Base-by-base conservation (phyloP, 1,140 invertebrate species). In the Achroia grisella region DNA sequence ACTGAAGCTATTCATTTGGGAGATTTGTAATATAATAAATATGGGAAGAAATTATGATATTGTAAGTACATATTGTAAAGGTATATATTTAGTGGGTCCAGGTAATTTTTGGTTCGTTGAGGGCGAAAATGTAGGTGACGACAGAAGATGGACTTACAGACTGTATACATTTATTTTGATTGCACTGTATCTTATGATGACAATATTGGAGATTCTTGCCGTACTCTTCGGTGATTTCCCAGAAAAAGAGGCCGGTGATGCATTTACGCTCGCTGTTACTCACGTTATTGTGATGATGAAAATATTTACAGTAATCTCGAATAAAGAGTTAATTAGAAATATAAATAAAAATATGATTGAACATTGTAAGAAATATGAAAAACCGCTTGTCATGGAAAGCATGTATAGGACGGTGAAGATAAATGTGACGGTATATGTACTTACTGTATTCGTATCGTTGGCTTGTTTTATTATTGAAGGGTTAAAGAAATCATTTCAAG, bases 81-180 rank as follows among this genome's bases (percentile, higher is more conserved):
- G 52, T 41, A 73, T 80, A 43, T 83, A 62, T 53, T 53, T 64
- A 17, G 49, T 77, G 8, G 75, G 79, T 15, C 54, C 64, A 10
- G 77, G 77, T 1, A 75, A 81, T 55, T 79, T 76, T 48, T 83
- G 79, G 79, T 80, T 62, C 31, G 63, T 77, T 52, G 54, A 70
- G n/a, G 48, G 40, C 4, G 59, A 44, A 32, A 55, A 73, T 40
- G 17, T 23, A 23, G 64, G 70, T 31, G 48, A 77, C 12, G 79
- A 77, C 34, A 56, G 49, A 17, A 64, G 35, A 15, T 31, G 66
- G 10, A 29, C 46, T 28, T 83, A 83, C 47, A 67, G 56, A 51
- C 29, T 68, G 36, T 62, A 58, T 13, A 62, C 29, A 28, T 30
- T 15, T 12, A 27, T 58, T 33, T 33, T 77, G 45, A 74, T 72